Conservation (phyloP, 2,888 invertebrate species). For the Polia nebulosa region DNA sequence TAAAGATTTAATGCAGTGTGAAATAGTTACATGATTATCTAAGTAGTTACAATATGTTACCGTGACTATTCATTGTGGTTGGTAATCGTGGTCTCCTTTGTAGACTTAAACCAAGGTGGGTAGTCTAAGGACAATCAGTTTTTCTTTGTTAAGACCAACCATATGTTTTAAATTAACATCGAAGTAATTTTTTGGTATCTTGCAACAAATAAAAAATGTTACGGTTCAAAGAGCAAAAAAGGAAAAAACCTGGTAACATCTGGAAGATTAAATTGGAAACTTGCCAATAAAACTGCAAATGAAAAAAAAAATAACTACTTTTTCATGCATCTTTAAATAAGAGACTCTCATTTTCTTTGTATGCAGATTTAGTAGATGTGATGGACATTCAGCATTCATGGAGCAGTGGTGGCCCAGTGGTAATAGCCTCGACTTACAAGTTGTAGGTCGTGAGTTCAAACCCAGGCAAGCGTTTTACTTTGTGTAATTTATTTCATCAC, state of each 20-base stretch:
- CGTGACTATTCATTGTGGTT: conserved; percentile 7
- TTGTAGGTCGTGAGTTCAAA: no score
- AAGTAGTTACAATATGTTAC: conserved; percentile 17
- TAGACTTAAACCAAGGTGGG: background rate
- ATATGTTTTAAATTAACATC: no score
- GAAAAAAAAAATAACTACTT: background rate
- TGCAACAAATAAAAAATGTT: no score
- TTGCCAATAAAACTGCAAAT: background rate
- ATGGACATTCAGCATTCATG: no score
- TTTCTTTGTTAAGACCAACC: background rate
- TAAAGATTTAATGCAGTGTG: conserved; percentile 40
- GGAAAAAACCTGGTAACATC: background rate
- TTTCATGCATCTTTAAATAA: background rate
- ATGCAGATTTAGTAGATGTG: background rate
- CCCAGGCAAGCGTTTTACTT: no score
- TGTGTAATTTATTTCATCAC: no score
- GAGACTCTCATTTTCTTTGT: background rate
- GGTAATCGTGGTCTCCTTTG: conserved; percentile 16
- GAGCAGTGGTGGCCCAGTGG: no score
- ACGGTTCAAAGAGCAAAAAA: background rate
- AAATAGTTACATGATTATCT: conserved; percentile 47
- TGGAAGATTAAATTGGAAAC: conserved; percentile 5
- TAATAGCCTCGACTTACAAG: no score
- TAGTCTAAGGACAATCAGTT: background rate
- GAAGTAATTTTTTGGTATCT: no score